Base-by-base conservation (phyloP, 2,888 invertebrate genomes). In the Eilema sororculum region DNA sequence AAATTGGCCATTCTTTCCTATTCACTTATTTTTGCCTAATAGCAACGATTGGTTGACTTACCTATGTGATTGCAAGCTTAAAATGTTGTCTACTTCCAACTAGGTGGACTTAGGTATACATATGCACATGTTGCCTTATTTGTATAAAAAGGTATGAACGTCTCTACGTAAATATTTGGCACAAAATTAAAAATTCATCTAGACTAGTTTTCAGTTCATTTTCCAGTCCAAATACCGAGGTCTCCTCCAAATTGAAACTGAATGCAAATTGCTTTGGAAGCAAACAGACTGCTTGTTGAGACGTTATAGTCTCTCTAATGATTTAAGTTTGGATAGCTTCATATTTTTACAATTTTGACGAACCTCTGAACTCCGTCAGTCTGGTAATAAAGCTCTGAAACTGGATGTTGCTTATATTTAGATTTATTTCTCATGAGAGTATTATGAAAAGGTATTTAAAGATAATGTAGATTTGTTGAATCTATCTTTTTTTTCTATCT, bases 231-330 rank as follows among this genome's bases (percentile, higher is more conserved):
- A 67, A 67, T 33, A 63, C 37, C 33, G 33, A 30, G 46, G 65
- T 65, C 66, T 70, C 73, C 75, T 75, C 70, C 56, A 69, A 78
- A 77, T 78, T 79, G 72, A 70, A 76, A 77, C 76, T 78, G 73
- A 75, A 80, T 81, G 75, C 77, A 80, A 82, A 82, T 82, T 84
- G 78, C 81, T 84, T 79, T 75, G 68, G 70, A 81, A 80, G 78
- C 81, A 71, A 76, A 76, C 77, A 74, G 72, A 69, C 74, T 61
- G 56, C 16, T 59, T 72, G 70, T 77, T 65, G 77, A 41, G 46
- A 72, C 61, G 70, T 56, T 67, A 68, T 74, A 72, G 63, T 70
- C 65, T 62, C 67, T 74, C 71, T 80, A 80, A 81, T 80, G 78
- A 82, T 79, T 81, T 75, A 76, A 81, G 82, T 82, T 82, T 64